Conservation (phyloP, 2,113 vertebrate genomes). For the Coptodon bakossiorum region DNA sequence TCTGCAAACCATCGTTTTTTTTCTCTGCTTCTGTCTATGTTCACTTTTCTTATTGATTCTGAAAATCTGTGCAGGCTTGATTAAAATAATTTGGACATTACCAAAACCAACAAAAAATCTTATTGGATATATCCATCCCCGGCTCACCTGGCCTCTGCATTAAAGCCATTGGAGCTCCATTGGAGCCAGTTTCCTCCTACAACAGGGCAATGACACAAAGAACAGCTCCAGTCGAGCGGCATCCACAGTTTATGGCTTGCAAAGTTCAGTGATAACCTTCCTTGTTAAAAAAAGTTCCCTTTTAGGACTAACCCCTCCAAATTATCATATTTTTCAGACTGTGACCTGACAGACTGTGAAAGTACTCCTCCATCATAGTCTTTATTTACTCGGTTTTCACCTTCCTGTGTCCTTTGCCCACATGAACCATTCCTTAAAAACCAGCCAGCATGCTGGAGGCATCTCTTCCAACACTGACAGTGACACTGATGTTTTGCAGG, state of each 20-base stretch:
- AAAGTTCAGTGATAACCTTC: neutral
- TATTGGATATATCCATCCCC: no score
- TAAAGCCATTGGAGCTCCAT: neutral
- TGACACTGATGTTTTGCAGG: neutral
- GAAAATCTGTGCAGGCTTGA: neutral
- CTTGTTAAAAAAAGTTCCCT: neutral
- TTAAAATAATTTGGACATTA: neutral
- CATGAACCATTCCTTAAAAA: neutral
- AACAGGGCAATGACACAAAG: neutral
- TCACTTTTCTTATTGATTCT: neutral
- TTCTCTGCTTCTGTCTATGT: neutral
- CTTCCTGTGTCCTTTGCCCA: neutral
- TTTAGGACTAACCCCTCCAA: neutral
- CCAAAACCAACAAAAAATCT: no score
- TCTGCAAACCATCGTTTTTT: neutral
- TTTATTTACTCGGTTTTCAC: neutral
- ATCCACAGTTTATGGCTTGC: neutral
- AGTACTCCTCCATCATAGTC: neutral
- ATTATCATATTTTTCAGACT: neutral
- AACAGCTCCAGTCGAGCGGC: neutral
- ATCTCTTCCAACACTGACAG: neutral
- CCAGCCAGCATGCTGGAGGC: neutral
- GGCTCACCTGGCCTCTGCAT: accelerated
- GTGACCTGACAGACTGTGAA: neutral
- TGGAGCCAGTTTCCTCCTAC: neutral